These are phyloP conservation scores for Cololabis saira DNA, from an alignment of 2,113 vertebrate species.

Conservation along the genomic window DNA sequence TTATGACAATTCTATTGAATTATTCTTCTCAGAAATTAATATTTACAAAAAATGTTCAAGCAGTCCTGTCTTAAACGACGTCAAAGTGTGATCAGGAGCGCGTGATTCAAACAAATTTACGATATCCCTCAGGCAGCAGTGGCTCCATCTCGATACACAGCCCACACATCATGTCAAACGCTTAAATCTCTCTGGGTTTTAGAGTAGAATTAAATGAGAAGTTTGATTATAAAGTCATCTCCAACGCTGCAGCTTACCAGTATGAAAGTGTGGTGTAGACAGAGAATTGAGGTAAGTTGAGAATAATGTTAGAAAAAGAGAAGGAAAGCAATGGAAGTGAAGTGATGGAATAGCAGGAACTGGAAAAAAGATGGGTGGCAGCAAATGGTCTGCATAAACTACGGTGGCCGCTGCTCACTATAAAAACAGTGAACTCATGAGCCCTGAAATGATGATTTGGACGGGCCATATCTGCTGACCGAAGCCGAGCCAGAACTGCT, in stretches of 20 bases:
- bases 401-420: conserved; percentile 1
- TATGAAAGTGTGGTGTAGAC: neutral
- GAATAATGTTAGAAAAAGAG: neutral
- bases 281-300: neutral
- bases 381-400: neutral
- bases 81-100: too few species aligned
- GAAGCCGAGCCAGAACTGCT: conserved; percentile 8
- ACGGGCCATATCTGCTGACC: conserved; percentile 4
- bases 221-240: too few species aligned
- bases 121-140: too few species aligned
- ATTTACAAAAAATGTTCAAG: too few species aligned
- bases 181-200: too few species aligned
- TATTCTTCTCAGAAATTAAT: too few species aligned
- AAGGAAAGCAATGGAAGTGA: neutral
- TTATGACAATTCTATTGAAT: too few species aligned
- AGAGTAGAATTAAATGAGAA: too few species aligned
- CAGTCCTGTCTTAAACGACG: too few species aligned
- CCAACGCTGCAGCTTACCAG: neutral
- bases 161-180: too few species aligned
- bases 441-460: conserved; percentile 21
- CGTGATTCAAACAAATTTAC: too few species aligned
- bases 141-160: too few species aligned
- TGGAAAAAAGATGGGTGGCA: conserved; percentile 12
- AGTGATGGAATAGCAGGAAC: neutral
- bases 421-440: conserved; percentile 3